Conservation (phyloP, 92 coral and sea anemone genomes). For the Montipora capitata region DNA sequence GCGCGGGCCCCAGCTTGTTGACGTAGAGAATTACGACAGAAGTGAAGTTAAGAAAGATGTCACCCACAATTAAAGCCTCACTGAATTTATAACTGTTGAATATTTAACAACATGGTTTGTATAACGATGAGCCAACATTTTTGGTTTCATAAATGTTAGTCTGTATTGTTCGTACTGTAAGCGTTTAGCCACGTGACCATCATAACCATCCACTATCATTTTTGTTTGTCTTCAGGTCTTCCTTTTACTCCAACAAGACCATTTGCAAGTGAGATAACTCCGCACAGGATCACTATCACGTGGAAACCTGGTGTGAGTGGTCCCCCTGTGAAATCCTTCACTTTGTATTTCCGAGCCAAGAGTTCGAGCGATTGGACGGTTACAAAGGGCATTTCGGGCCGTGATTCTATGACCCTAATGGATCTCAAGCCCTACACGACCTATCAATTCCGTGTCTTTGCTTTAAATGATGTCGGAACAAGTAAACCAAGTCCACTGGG, state of each 20-base stretch:
- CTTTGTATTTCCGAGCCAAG: constrained; percentile 73
- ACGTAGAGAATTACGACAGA: no score
- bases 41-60: no score
- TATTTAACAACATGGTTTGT: no score
- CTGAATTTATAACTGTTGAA: no score
- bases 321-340: constrained; percentile 76
- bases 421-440: constrained; percentile 77
- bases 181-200: no score
- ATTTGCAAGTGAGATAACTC: constrained; percentile 59
- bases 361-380: constrained; percentile 73
- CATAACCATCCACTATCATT: no score
- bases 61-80: no score
- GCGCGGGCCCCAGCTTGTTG: no score
- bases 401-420: constrained; percentile 59
- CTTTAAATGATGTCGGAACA: constrained; percentile 82
- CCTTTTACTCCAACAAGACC: constrained; percentile 92
- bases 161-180: no score
- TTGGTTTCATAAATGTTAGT: no score
- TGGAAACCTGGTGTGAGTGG: constrained; percentile 84
- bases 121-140: no score
- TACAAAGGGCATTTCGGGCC: constrained; percentile 70
- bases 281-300: constrained; percentile 79
- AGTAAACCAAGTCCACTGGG: constrained; percentile 89
- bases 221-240: constrained; percentile 45
- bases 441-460: constrained; percentile 88